A percentile compares a stretch with the other conserved stretches of the same genome.
These are phyloP conservation scores for Catharus ustulatus DNA, from an alignment of 2,797 vertebrate species.

Conservation along the genomic window DNA sequence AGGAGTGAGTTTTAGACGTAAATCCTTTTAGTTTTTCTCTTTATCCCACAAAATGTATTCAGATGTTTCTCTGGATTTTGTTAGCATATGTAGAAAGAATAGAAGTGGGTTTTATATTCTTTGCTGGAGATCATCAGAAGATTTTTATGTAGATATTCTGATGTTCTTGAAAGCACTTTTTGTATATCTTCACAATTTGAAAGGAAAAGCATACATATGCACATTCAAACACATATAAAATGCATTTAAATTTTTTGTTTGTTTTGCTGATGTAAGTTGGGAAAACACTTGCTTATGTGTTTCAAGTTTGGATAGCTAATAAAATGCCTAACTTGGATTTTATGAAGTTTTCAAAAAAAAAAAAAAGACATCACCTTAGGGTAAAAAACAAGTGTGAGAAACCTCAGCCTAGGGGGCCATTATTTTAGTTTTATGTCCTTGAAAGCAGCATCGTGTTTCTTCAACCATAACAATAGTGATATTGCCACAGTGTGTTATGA, in stretches of 20 bases:
- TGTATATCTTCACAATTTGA: neutral
- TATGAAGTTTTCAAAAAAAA: neutral
- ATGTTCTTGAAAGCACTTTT: neutral
- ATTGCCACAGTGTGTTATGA: neutral
- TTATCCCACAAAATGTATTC: neutral
- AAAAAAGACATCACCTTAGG: neutral
- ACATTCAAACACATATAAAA: neutral
- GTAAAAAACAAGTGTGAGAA: constrained; percentile 33
- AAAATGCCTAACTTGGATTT: constrained; percentile 23
- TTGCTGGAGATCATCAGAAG: neutral
- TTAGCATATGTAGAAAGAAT: neutral
- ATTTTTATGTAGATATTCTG: neutral
- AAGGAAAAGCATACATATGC: neutral
- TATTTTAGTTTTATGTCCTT: constrained; percentile 38
- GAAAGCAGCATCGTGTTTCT: neutral
- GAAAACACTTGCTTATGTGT: constrained; percentile 5
- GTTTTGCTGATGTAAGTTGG: neutral
- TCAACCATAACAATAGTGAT: neutral
- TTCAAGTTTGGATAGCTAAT: neutral
- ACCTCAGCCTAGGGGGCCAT: neutral
- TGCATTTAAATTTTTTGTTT: neutral
- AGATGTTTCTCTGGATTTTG: neutral
- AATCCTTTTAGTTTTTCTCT: neutral
- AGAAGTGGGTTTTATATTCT: neutral
- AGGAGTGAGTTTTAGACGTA: neutral